Conservation (phyloP, 2,888 invertebrate species). For the Monochamus alternatus region DNA sequence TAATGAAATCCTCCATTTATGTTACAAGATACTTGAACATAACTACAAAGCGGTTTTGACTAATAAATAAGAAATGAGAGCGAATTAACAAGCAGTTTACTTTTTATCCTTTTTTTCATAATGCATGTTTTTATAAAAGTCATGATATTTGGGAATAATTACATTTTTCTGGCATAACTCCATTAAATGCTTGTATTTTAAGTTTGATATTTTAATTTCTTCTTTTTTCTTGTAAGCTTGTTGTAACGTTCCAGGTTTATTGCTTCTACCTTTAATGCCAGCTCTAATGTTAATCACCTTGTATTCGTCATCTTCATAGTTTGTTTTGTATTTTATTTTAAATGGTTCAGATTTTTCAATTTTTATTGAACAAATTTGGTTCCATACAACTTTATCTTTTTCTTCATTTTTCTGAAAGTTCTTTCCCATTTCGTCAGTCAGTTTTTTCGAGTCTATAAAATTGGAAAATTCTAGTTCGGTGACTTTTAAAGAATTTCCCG, state of each 20-base stretch:
- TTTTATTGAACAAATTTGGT: not conserved
- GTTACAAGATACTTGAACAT: too few relatives aligned
- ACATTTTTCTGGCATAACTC: constrained; percentile 24
- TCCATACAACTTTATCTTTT: not conserved
- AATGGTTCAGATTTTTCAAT: too few relatives aligned
- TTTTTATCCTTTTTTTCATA: constrained; percentile 20
- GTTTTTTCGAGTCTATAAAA: not conserved
- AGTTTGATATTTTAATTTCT: constrained; percentile 3
- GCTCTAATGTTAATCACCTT: too few relatives aligned
- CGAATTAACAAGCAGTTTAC: not conserved
- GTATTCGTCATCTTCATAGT: too few relatives aligned
- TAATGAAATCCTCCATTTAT: too few relatives aligned
- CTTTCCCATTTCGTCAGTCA: not conserved
- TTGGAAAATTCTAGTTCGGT: constrained; percentile 1
- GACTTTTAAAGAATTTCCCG: not conserved
- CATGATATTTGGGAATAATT: constrained; percentile 12
- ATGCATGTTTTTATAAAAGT: constrained; percentile 6
- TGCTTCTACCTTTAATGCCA: too few relatives aligned
- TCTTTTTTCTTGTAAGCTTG: not conserved
- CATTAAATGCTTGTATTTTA: too few relatives aligned
- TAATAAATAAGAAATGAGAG: too few relatives aligned
- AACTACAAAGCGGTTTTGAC: too few relatives aligned
- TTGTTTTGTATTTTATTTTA: too few relatives aligned
- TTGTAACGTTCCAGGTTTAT: too few relatives aligned
- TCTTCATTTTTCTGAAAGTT: not conserved